Evolutionary conservation across 2,113 vertebrate species (phyloP), one percentile per base, ranked within the genome.

Genomic region (Tragulus kanchil): DNA sequence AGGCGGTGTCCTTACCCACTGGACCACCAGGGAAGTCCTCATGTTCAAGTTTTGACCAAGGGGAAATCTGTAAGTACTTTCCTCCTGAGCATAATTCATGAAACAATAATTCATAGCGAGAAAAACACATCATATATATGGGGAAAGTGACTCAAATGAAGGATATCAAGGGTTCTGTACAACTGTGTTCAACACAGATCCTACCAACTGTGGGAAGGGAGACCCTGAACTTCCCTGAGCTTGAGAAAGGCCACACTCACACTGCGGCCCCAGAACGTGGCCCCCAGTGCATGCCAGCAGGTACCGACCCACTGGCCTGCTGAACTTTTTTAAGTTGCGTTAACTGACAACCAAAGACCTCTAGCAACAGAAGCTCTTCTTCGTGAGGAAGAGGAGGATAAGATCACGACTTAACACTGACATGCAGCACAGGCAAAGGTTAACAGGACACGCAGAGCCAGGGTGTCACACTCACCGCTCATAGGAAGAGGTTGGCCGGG

Each of bases 381-480:
- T 56, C 42, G 52, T 3, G 48, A 59, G 9, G 45, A 16, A 61
- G 16, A 42, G 48, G 54, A 23, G 23, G 1, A 8, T 28, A 5
- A 91, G 77, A 65, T 3, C 52, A 71, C 11, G 13, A 48, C 79
- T 79, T 75, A 21, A 86, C 0, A 79, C 69, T 50, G 97, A 85
- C 23, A 91, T 1, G 10, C 36, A 31, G 12, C 92, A 67, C 69
- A 64, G 81, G 69, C 89, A 88, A 95, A 94, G 90, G 88, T 23
- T 96, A 92, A 93, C 65, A 90, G 84, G n/a, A 92, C 59, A 94
- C 84, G 77, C 86, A 95, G 45, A 28, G 48, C 19, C 13, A 16
- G 28, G 23, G 11, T 2, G 5, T 23, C 19, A 48, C 54, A 96
- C 99, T 99, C 98, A 99, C 99, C 89, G 99, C 28, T 4, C 36